phyloP scores from a whole-genome alignment of 2,113 vertebrate species.

The Clinocottus analis region DNA sequence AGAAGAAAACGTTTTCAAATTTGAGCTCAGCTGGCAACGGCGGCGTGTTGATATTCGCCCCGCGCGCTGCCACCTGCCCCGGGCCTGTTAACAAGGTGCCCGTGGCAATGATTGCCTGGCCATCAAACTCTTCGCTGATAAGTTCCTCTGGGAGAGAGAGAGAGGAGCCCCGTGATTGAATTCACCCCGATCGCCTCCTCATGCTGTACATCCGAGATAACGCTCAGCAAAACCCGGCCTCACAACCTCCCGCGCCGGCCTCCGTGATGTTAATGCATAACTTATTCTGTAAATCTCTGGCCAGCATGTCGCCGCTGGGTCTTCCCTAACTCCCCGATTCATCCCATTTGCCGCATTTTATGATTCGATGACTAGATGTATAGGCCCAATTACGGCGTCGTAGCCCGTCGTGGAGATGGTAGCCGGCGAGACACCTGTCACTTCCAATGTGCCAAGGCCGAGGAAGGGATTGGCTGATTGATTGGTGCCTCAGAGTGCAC shows the following conservation, averaged over 20 bases:
- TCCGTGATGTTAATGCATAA: slow-evolving; percentile 33
- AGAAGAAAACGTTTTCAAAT: slow-evolving; percentile 37
- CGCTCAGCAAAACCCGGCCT: slow-evolving; percentile 34
- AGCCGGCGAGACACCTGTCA: slow-evolving; percentile 78
- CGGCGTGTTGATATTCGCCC: slow-evolving; percentile 64
- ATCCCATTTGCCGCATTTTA: slow-evolving; percentile 40
- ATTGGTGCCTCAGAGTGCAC: slow-evolving; percentile 73
- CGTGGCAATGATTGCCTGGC: slow-evolving; percentile 75
- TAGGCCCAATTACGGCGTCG: slow-evolving; percentile 48
- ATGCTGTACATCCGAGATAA: slow-evolving; percentile 71
- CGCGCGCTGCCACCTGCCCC: slow-evolving; percentile 68
- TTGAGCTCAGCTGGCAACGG: slow-evolving; percentile 32
- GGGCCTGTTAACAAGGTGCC: slow-evolving; percentile 78
- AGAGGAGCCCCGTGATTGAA: slow-evolving; percentile 67
- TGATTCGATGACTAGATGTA: slow-evolving; percentile 54
- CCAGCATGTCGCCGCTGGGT: slow-evolving; percentile 5
- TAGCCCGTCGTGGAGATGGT: slow-evolving; percentile 63
- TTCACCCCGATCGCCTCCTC: slow-evolving; percentile 66
- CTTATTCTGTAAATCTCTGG: slow-evolving; percentile 41
- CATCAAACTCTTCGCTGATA: slow-evolving; percentile 77
- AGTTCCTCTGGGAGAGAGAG: slow-evolving; percentile 69
- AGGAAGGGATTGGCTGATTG: slow-evolving; percentile 77
- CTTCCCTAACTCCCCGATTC: not conserved
- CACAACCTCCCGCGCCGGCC: slow-evolving; percentile 26
- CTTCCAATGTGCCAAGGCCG: slow-evolving; percentile 69